A percentile compares a stretch with the other conserved stretches of the same genome.
phyloP scores from a whole-genome alignment of 2,888 invertebrate genomes.

The Sinohyriopsis cumingii region DNA sequence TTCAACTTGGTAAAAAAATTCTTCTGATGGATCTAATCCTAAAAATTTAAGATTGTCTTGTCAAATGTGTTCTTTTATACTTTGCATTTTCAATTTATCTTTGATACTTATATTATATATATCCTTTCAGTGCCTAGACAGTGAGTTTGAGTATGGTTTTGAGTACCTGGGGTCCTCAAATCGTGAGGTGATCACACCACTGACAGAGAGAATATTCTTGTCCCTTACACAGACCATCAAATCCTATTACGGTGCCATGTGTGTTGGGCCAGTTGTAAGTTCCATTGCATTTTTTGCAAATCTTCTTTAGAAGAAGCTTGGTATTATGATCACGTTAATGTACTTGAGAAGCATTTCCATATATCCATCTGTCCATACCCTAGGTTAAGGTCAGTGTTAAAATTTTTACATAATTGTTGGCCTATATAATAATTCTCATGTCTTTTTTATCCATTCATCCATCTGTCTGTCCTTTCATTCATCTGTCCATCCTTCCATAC shows the following conservation, averaged over 20 bases:
- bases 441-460: too few relatives aligned
- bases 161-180: constrained; percentile 66
- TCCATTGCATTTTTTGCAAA: neutral
- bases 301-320: too few relatives aligned
- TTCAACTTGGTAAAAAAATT: too few relatives aligned
- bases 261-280: constrained; percentile 65
- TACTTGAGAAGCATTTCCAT: too few relatives aligned
- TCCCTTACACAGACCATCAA: constrained; percentile 63
- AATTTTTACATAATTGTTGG: too few relatives aligned
- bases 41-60: neutral
- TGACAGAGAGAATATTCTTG: constrained; percentile 63
- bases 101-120: neutral
- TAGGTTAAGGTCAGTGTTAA: too few relatives aligned
- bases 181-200: constrained; percentile 64
- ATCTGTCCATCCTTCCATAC: too few relatives aligned
- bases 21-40: neutral
- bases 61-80: neutral
- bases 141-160: constrained; percentile 68
- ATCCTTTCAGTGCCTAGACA: constrained; percentile 59
- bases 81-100: neutral
- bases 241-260: constrained; percentile 58
- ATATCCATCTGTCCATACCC: too few relatives aligned
- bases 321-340: too few relatives aligned
- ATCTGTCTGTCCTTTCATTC: too few relatives aligned
- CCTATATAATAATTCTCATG: too few relatives aligned